Base-by-base conservation (phyloP, 2,888 invertebrate genomes). In the Papilio demoleus region DNA sequence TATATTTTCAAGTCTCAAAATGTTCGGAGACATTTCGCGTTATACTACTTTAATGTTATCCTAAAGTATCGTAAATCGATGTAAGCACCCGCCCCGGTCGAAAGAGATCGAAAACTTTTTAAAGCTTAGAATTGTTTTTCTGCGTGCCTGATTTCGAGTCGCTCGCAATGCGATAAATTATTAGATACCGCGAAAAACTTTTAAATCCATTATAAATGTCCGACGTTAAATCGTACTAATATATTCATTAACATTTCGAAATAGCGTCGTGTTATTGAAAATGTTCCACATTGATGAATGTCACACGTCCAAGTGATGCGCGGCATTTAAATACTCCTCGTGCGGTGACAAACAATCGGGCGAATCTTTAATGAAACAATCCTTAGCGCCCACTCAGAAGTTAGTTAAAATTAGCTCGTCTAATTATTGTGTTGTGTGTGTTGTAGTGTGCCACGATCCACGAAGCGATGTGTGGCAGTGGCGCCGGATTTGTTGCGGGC, bases 41-140 rank as follows among this genome's bases (percentile, higher is more conserved):
- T 63, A 58, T 45, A 63, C 67, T 24, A 45, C 58, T 68, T 73
- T 72, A 70, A 66, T 68, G 66, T 63, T 45, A 45, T 31, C 31
- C 34, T 61, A 67, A 61, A 67, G 17, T 42, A 53, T 60, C 67
- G 68, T 64, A 63, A 45, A 69, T 64, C 62, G 47, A 42, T 50
- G 19, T 64, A 59, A 61, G 70, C 56, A 78, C 77, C 76, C 45
- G 59, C 34, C 62, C 31, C 50, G 47, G 24, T 64, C 64, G 68
- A 76, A 78, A 78, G 77, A 80, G 78, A 82, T 79, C 80, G 77
- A 78, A 81, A 84, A 83, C 77, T 83, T 82, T 82, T 73, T 77
- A 77, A 70, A 74, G 79, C 77, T 82, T 77, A 78, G 76, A 84
- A 81, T 84, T 81, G 81, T 81, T 85, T 86, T 84, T 81, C 81